Conservation (phyloP, 2,797 vertebrate species). For the Lepus oiostolus region DNA sequence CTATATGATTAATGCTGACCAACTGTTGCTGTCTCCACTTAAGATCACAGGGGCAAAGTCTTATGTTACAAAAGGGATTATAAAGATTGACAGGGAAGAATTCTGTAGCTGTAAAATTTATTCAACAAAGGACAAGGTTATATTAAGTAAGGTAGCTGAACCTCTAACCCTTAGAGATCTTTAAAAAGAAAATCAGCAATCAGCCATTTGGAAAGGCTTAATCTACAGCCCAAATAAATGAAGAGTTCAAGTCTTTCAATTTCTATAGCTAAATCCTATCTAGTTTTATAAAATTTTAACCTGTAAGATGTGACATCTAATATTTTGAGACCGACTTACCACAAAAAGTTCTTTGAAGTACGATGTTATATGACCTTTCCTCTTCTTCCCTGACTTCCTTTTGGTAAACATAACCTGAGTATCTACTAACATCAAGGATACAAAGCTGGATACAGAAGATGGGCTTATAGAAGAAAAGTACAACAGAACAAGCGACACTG, state of each 20-base stretch:
- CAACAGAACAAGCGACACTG: background rate
- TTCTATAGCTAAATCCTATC: background rate
- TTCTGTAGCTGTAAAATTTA: constrained; percentile 2
- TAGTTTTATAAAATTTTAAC: background rate
- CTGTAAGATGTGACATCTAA: constrained; percentile 3
- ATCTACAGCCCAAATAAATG: constrained; percentile 1
- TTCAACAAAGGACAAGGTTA: constrained; percentile 5
- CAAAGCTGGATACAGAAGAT: background rate
- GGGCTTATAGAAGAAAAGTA: background rate
- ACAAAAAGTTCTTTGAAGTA: background rate
- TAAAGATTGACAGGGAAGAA: constrained; percentile 61
- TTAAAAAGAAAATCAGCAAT: constrained; percentile 41
- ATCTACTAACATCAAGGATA: background rate
- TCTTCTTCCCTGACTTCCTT: background rate
- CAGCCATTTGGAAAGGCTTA: constrained; percentile 1
- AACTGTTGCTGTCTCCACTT: constrained; percentile 10
- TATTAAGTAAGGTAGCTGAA: constrained; percentile 40
- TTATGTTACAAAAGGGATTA: constrained; percentile 25
- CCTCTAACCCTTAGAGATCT: constrained; percentile 28
- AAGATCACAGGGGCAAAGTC: background rate
- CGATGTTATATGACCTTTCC: constrained; percentile 1
- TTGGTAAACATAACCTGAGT: background rate
- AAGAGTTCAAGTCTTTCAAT: constrained; percentile 13
- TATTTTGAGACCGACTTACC: constrained; percentile 28
- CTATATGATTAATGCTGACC: constrained; percentile 53